Percentiles rank a stretch among this genome's conserved stretches.
phyloP scores from a whole-genome alignment of 2,797 vertebrate genomes.

The Melanotaenia pygmaea region DNA sequence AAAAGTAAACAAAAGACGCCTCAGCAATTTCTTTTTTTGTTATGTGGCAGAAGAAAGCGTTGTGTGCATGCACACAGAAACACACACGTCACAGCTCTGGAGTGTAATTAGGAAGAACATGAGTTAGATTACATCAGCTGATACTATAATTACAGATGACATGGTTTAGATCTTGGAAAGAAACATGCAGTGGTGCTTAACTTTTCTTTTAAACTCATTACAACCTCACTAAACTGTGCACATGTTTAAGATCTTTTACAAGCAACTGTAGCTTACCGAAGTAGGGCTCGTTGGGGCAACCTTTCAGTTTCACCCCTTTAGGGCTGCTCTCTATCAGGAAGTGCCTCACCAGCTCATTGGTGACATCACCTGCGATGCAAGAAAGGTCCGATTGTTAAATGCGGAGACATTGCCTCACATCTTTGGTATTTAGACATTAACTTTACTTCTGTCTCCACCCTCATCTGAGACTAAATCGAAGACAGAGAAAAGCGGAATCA shows the following conservation, averaged over 20 bases:
- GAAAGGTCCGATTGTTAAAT: constrained; percentile 17
- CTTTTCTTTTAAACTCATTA: neutral
- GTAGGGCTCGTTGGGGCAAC: constrained; percentile 96
- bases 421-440: constrained; percentile 21
- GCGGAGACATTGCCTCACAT: constrained; percentile 45
- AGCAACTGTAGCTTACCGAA: constrained; percentile 88
- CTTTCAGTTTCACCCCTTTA: constrained; percentile 98
- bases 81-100: constrained; percentile 3
- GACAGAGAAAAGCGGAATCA: neutral
- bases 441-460: constrained; percentile 11
- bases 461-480: constrained; percentile 9
- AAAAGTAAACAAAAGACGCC: neutral
- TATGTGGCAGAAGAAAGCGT: neutral
- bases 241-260: neutral
- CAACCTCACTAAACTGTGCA: neutral
- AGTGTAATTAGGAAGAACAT: constrained; percentile 56
- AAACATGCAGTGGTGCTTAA: neutral
- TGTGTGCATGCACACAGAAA: neutral
- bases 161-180: constrained; percentile 32
- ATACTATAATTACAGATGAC: constrained; percentile 52
- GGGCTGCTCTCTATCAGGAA: constrained; percentile 98
- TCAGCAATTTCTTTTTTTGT: neutral
- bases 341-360: constrained; percentile 95
- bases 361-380: constrained; percentile 85
- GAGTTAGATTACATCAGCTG: constrained; percentile 46